These are phyloP conservation scores for Pterophyllum scalare DNA, from an alignment of 2,113 vertebrate species.

Conservation along the genomic window DNA sequence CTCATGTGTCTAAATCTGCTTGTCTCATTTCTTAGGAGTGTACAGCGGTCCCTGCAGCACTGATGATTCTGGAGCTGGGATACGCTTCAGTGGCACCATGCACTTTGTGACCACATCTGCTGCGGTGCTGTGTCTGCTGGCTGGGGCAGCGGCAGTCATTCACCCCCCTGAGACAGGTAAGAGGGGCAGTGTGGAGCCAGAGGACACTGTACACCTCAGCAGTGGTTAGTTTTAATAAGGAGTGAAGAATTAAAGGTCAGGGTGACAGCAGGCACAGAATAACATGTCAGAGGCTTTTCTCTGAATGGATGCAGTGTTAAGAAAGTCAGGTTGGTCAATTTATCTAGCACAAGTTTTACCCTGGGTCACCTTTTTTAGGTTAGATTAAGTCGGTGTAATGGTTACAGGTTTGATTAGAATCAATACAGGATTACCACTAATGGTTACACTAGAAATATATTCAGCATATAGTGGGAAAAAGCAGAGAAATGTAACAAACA, in stretches of 20 bases:
- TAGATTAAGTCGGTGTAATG: background rate
- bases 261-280: background rate
- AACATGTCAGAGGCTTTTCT: background rate
- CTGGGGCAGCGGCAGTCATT: slow-evolving; percentile 37
- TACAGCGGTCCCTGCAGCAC: background rate
- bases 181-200: background rate
- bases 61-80: background rate
- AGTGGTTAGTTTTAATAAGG: background rate
- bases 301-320: background rate
- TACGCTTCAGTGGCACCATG: slow-evolving; percentile 59
- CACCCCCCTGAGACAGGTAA: slow-evolving; percentile 63
- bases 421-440: too few species aligned
- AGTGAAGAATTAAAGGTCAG: background rate
- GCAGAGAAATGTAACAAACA: too few species aligned
- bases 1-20: background rate
- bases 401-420: background rate
- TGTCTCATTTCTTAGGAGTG: background rate
- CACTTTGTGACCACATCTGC: background rate
- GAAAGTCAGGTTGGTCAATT: background rate
- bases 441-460: too few species aligned
- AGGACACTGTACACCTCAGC: background rate
- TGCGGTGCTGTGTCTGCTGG: slow-evolving; percentile 60
- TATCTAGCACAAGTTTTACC: background rate
- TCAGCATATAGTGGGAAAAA: too few species aligned
- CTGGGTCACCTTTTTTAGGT: background rate